These are phyloP conservation scores for Allacma fusca DNA, from an alignment of 2,888 invertebrate species.

Conservation along the genomic window DNA sequence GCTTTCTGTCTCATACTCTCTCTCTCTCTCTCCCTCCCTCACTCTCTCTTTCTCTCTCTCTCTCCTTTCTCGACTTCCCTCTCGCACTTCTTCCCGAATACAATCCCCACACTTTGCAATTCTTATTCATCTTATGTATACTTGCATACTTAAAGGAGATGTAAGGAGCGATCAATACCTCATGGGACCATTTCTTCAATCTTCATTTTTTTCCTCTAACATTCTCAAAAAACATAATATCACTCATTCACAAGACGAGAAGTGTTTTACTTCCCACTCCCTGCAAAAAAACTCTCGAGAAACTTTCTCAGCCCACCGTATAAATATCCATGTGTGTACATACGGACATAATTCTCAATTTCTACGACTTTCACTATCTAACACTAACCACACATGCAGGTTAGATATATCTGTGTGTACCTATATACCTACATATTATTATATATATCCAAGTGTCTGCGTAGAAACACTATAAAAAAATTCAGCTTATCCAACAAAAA, in stretches of 20 bases:
- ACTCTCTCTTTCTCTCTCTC: neutral
- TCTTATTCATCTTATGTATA: slow-evolving; percentile 22
- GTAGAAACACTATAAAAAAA: too few relatives aligned
- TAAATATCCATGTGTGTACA: too few relatives aligned
- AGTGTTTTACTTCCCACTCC: neutral
- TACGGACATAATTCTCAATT: too few relatives aligned
- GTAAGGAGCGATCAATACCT: slow-evolving; percentile 20
- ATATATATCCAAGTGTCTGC: too few relatives aligned
- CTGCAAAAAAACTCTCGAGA: neutral
- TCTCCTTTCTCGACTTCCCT: neutral
- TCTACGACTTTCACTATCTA: too few relatives aligned
- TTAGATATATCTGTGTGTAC: too few relatives aligned
- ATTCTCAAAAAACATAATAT: slow-evolving; percentile 7
- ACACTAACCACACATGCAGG: too few relatives aligned
- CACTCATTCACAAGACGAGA: neutral
- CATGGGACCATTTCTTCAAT: slow-evolving; percentile 23
- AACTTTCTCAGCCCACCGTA: too few relatives aligned
- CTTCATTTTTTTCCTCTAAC: slow-evolving; percentile 2
- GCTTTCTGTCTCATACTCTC: slow-evolving; percentile 9
- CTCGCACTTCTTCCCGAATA: neutral
- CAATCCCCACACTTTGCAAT: slow-evolving; percentile 27
- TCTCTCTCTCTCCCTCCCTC: slow-evolving; percentile 25
- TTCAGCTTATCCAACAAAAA: too few relatives aligned
- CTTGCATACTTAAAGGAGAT: slow-evolving; percentile 15
- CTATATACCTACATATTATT: too few relatives aligned